A percentile compares a stretch with the other conserved stretches of the same genome.
These are phyloP conservation scores for Nephrotoma flavescens DNA, from an alignment of 2,888 invertebrate genomes.

Conservation along the genomic window DNA sequence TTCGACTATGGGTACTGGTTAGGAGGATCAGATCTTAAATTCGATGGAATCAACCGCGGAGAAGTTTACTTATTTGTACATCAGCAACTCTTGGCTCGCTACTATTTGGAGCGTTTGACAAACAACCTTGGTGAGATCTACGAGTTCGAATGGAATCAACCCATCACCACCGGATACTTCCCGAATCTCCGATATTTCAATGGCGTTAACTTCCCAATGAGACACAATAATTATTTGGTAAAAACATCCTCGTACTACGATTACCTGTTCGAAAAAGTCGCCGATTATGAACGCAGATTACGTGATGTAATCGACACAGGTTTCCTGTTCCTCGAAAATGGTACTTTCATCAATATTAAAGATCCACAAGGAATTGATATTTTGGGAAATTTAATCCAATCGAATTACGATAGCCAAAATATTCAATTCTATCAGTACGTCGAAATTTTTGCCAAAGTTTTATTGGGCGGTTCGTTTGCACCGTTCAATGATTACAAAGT, in stretches of 20 bases:
- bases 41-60: conserved; percentile 42
- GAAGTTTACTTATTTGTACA: conserved; percentile 49
- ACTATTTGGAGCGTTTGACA: conserved; percentile 51
- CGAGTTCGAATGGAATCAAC: conserved; percentile 38
- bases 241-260: not conserved
- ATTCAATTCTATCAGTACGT: conserved; percentile 39
- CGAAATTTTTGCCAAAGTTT: conserved; percentile 34
- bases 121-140: conserved; percentile 48
- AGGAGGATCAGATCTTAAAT: conserved; percentile 34
- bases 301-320: conserved; percentile 44
- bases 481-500: conserved; percentile 20
- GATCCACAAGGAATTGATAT: conserved; percentile 30
- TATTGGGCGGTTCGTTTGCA: conserved; percentile 35
- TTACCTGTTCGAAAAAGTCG: conserved; percentile 26
- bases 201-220: conserved; percentile 50
- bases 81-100: conserved; percentile 52
- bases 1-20: conserved; percentile 48
- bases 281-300: conserved; percentile 40
- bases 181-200: conserved; percentile 47
- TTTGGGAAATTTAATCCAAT: conserved; percentile 41
- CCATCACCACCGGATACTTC: conserved; percentile 43
- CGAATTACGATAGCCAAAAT: conserved; percentile 36
- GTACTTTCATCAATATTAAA: conserved; percentile 25
- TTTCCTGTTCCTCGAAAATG: conserved; percentile 28
- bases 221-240: conserved; percentile 33